Conservation (phyloP, 37 sponge, comb jelly and placozoan species). For the Diacarnus erythraeanus region DNA sequence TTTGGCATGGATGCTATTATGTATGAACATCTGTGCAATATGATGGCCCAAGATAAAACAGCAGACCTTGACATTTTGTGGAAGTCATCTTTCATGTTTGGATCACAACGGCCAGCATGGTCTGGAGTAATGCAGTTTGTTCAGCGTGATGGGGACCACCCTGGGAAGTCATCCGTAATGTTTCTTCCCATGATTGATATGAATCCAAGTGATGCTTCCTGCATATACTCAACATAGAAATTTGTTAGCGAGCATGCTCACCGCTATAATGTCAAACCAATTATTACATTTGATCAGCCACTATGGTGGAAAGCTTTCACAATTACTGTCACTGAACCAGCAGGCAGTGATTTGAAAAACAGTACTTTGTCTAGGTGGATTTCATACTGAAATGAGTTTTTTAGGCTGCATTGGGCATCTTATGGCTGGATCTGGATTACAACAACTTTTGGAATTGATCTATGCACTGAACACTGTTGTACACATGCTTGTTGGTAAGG, state of each 20-base stretch:
- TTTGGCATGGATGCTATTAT: neutral
- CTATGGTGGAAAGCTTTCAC: slow-evolving; percentile 46
- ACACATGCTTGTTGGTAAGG: too few species aligned
- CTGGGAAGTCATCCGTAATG: slow-evolving; percentile 40
- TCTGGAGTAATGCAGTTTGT: too few species aligned
- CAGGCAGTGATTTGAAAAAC: slow-evolving; percentile 26
- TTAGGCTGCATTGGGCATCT: slow-evolving; percentile 19
- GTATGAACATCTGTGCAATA: neutral
- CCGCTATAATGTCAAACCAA: slow-evolving; percentile 25
- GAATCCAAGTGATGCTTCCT: slow-evolving; percentile 30
- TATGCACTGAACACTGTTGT: too few species aligned
- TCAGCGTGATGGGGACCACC: slow-evolving; percentile 19
- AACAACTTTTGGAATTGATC: too few species aligned
- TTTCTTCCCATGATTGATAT: too few species aligned
- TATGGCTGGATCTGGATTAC: too few species aligned
- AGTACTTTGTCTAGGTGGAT: slow-evolving; percentile 28
- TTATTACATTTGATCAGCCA: too few species aligned
- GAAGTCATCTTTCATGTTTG: too few species aligned
- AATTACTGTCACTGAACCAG: too few species aligned
- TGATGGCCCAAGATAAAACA: slow-evolving; percentile 27
- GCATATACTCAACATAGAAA: slow-evolving; percentile 30
- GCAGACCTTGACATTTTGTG: too few species aligned
- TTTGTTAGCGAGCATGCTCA: slow-evolving; percentile 33
- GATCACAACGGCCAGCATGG: too few species aligned
- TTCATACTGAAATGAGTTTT: slow-evolving; percentile 40